Conservation (phyloP, 2,797 vertebrate species). For the Lerista edwardsae region DNA sequence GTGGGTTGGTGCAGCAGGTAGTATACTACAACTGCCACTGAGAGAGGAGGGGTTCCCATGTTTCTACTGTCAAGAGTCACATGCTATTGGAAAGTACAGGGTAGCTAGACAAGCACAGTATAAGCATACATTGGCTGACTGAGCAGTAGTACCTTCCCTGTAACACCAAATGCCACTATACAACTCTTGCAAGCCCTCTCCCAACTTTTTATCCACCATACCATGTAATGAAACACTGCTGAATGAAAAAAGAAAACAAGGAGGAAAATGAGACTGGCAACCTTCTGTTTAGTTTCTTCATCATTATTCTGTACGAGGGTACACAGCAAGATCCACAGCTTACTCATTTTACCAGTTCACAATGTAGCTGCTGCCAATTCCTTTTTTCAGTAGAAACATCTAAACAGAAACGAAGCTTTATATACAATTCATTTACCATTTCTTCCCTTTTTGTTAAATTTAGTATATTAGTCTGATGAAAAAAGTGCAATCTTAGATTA, state of each 20-base stretch:
- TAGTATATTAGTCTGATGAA: neutral
- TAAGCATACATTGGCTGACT: neutral
- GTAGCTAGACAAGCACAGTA: neutral
- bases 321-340: neutral
- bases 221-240: neutral
- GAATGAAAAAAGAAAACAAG: neutral
- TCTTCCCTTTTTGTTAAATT: constrained; percentile 27
- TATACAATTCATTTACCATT: neutral
- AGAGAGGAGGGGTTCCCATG: neutral
- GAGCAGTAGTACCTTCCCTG: neutral
- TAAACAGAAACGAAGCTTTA: neutral
- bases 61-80: too few relatives aligned
- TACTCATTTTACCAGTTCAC: neutral
- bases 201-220: neutral
- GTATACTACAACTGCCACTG: neutral
- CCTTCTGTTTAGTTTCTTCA: neutral
- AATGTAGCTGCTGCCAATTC: neutral
- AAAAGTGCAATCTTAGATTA: neutral
- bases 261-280: neutral
- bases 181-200: neutral
- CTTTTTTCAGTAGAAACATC: neutral
- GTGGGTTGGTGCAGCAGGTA: neutral
- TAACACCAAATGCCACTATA: too few relatives aligned
- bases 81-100: too few relatives aligned
- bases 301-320: too few relatives aligned